Evolutionary conservation across 2,113 vertebrate genomes (phyloP), one percentile per base, ranked within the genome.

Genomic region (Laticauda laticaudata): DNA sequence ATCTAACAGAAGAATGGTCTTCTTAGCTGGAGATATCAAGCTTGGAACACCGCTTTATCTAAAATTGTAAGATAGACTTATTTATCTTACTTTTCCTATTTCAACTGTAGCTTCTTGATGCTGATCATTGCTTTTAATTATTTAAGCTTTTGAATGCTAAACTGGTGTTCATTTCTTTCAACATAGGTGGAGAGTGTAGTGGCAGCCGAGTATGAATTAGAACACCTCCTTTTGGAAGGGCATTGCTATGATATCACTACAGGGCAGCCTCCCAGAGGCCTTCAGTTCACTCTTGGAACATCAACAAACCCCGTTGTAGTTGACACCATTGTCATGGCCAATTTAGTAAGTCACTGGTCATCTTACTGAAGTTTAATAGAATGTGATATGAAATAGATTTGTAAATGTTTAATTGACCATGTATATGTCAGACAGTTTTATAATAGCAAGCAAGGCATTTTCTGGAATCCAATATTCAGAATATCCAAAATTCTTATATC

Each of bases 261-360:
- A 0, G 99, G 99, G 48, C 99, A 99, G 95, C 99, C 99, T 0
- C 99, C 99, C 0, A 98, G 99, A 1, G 99, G 99, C 1, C 98
- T 99, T 1, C 99, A 99, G 97, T 99, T 99, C 88, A 99, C 99
- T 0, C 93, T 99, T 95, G 99, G 99, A 53, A 99, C 98, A 0
- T 97, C 98, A 43, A 93, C 97, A 20, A 97, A 96, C 55, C 99
- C 99, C 0, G 98, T 99, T 94, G 97, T 99, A 0, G 97, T 99
- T 2, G 99, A 99, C 34, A 99, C 99, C 24, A 99, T 99, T 26
- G 99, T 99, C 75, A 99, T 99, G 99, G 99, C 99, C 43, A 99
- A 99, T 96, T 94, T 99, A 97, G 99, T 99, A 91, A 97, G 97
- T 64, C 34, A 26, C 20, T n/a, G 88, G 21, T 23, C 56, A 29